Evolutionary conservation across 1,140 invertebrate genomes (phyloP).

Genomic region (Thaumatotibia leucotreta): DNA sequence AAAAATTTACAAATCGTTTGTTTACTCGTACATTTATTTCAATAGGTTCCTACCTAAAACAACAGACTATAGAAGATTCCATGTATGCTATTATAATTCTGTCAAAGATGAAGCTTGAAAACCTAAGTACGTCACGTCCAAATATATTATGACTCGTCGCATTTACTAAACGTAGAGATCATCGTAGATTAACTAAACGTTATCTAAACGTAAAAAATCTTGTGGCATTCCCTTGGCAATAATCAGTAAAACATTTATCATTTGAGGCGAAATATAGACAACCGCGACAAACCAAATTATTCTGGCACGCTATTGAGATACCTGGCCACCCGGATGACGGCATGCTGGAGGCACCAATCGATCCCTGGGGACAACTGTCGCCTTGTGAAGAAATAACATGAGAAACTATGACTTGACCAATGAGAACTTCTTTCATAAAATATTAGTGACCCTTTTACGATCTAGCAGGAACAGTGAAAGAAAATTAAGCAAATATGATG

Average conservation of each 20-base stretch:
- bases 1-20: no score
- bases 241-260: conserved; percentile 16
- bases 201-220: no score
- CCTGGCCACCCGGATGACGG: neutral
- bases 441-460: neutral
- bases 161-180: no score
- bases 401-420: neutral
- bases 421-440: neutral
- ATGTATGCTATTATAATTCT: no score
- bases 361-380: neutral
- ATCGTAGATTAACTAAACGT: no score
- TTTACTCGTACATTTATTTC: no score
- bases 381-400: neutral
- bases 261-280: neutral
- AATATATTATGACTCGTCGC: no score
- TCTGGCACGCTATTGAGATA: neutral
- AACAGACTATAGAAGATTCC: no score
- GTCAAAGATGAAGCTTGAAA: no score
- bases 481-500: neutral
- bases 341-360: neutral
- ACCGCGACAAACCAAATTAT: neutral
- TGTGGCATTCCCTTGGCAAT: neutral
- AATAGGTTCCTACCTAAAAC: no score
- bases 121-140: no score
- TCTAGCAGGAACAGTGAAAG: neutral